Conservation (phyloP, 2,888 invertebrate species). For the Agrochola circellaris region DNA sequence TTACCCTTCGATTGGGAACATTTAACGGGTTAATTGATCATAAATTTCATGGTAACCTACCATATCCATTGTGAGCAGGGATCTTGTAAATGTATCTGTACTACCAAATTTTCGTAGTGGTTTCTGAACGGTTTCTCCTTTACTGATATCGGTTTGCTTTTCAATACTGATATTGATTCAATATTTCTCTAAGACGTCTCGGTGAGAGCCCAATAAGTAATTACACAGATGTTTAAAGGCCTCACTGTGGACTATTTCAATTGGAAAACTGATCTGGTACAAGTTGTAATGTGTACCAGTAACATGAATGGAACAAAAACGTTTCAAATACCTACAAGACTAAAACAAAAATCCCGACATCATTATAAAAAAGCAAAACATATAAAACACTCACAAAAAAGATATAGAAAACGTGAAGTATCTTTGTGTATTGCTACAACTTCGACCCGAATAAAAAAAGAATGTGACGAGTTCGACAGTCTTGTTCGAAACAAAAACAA, state of each 20-base stretch:
- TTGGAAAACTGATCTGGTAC: background rate
- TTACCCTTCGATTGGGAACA: constrained; percentile 49
- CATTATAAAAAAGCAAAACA: constrained; percentile 22
- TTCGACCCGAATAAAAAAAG: constrained; percentile 51
- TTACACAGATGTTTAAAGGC: background rate
- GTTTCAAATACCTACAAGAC: background rate
- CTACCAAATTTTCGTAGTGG: constrained; percentile 29
- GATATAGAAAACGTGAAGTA: constrained; percentile 25
- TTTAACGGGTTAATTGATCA: constrained; percentile 51
- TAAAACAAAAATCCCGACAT: constrained; percentile 14
- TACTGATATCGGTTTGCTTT: constrained; percentile 23
- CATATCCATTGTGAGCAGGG: constrained; percentile 56
- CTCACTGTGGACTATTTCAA: background rate
- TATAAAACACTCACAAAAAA: constrained; percentile 34
- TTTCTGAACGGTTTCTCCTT: constrained; percentile 33
- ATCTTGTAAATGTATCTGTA: constrained; percentile 51
- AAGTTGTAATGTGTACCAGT: background rate
- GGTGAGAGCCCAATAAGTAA: background rate
- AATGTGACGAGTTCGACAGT: constrained; percentile 49
- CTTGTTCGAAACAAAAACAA: constrained; percentile 57
- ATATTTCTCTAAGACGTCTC: constrained; percentile 13
- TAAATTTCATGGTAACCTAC: constrained; percentile 62
- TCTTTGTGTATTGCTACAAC: constrained; percentile 41
- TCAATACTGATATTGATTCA: constrained; percentile 29
- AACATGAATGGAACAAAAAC: background rate